These are phyloP conservation scores for Archilochus colubris DNA, from an alignment of 2,113 vertebrate species.

Conservation along the genomic window DNA sequence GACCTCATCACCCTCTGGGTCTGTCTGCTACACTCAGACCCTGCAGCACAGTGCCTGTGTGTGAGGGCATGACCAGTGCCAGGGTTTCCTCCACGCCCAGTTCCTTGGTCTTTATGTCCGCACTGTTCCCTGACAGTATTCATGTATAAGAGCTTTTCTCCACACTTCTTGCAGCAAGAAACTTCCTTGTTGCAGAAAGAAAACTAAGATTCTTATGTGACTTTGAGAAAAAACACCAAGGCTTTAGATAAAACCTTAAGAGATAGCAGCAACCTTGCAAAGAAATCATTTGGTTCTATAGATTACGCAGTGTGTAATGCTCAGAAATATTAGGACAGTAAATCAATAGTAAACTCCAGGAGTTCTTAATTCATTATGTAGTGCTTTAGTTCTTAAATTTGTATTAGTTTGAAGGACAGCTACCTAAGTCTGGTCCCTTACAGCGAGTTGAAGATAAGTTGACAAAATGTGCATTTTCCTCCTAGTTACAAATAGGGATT, in stretches of 20 bases:
- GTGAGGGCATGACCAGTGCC: background rate
- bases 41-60: background rate
- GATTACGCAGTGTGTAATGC: conserved; percentile 54
- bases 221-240: background rate
- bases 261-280: background rate
- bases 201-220: background rate
- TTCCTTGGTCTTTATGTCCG: background rate
- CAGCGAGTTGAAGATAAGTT: conserved; percentile 4
- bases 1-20: background rate
- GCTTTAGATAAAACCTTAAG: conserved; percentile 56
- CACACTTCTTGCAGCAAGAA: background rate
- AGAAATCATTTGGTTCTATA: conserved; percentile 34
- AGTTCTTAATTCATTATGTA: conserved; percentile 28
- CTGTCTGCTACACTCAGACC: background rate
- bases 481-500: conserved; percentile 25
- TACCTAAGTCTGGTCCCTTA: background rate
- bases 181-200: background rate
- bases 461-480: conserved; percentile 27
- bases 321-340: conserved; percentile 41
- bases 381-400: conserved; percentile 32
- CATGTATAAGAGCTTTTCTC: background rate
- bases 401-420: conserved; percentile 41
- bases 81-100: background rate
- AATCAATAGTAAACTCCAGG: conserved; percentile 37
- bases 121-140: background rate